Percentiles rank a stretch among this genome's conserved stretches.
phyloP scores from a whole-genome alignment of 2,113 vertebrate genomes.

The Hucho hucho region DNA sequence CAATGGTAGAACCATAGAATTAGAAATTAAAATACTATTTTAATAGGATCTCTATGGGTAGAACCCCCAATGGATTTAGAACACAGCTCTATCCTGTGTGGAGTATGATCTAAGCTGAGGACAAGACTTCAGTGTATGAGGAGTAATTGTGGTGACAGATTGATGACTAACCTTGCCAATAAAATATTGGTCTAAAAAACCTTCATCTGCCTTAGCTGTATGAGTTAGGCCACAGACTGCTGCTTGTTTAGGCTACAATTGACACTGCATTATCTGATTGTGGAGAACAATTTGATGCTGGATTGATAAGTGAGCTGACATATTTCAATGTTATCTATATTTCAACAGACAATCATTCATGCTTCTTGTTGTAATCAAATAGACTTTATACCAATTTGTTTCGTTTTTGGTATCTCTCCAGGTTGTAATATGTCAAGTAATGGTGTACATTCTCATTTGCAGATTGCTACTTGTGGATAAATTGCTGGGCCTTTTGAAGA shows the following conservation, averaged over 20 bases:
- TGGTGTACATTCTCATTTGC: slow-evolving; percentile 45
- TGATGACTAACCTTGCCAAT: slow-evolving; percentile 63
- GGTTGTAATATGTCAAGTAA: slow-evolving; percentile 37
- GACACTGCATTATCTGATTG: slow-evolving; percentile 19
- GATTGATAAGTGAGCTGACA: slow-evolving; percentile 50
- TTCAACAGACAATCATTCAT: slow-evolving; percentile 25
- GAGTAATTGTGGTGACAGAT: slow-evolving; percentile 65
- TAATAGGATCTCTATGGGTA: too few species aligned
- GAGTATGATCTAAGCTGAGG: background rate
- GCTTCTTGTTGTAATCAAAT: slow-evolving; percentile 30
- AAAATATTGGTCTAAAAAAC: slow-evolving; percentile 60
- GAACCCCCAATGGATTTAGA: too few species aligned
- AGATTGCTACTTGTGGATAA: slow-evolving; percentile 20
- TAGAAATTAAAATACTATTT: too few species aligned
- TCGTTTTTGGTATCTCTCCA: slow-evolving; percentile 33
- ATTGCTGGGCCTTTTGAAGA: slow-evolving; percentile 36
- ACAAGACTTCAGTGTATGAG: slow-evolving; percentile 35
- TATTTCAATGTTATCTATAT: slow-evolving; percentile 18
- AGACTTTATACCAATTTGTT: slow-evolving; percentile 25
- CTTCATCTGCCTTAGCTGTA: slow-evolving; percentile 41
- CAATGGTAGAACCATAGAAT: too few species aligned
- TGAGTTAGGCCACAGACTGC: slow-evolving; percentile 36
- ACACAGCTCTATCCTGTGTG: too few species aligned
- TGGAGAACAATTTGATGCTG: slow-evolving; percentile 26
- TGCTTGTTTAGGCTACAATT: background rate